Evolutionary conservation across 2,113 vertebrate genomes (phyloP).

Genomic region (Pardalotus punctatus): DNA sequence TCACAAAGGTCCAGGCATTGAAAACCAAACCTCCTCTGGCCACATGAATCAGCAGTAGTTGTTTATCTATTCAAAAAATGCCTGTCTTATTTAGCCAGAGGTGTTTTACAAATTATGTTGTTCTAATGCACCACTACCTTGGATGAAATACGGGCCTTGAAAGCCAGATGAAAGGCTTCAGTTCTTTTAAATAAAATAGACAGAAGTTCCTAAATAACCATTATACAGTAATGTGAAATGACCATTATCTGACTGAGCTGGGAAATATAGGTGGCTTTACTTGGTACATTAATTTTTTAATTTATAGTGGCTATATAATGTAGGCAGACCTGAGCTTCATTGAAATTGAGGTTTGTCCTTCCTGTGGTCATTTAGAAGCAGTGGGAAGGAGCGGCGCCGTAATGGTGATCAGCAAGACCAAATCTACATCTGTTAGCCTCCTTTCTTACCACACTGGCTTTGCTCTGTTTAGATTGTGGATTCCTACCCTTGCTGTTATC

Average conservation of each 20-base stretch:
- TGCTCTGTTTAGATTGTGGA: slow-evolving; percentile 23
- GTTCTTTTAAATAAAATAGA: not conserved
- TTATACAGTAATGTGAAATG: not conserved
- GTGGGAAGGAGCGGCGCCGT: not conserved
- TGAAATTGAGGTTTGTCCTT: slow-evolving; percentile 13
- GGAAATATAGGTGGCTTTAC: not conserved
- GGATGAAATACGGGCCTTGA: not conserved
- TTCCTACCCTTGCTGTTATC: slow-evolving; percentile 23
- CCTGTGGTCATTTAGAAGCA: not conserved
- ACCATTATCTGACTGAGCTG: not conserved
- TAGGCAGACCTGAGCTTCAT: not conserved
- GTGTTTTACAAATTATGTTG: not conserved
- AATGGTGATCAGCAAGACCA: not conserved
- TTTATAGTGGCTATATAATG: not conserved
- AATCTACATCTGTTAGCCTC: not conserved
- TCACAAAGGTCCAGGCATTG: not conserved
- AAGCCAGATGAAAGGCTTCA: not conserved
- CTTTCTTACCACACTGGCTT: not conserved
- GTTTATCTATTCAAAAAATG: not conserved
- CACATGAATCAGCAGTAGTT: not conserved
- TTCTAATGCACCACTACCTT: not conserved
- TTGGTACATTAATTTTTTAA: not conserved
- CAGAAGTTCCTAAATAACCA: not conserved
- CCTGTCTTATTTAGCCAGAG: not conserved
- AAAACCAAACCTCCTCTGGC: not conserved